Evolutionary conservation across 2,113 vertebrate genomes (phyloP), one percentile per base, ranked within the genome.

Genomic region (Datnioides undecimradiatus): DNA sequence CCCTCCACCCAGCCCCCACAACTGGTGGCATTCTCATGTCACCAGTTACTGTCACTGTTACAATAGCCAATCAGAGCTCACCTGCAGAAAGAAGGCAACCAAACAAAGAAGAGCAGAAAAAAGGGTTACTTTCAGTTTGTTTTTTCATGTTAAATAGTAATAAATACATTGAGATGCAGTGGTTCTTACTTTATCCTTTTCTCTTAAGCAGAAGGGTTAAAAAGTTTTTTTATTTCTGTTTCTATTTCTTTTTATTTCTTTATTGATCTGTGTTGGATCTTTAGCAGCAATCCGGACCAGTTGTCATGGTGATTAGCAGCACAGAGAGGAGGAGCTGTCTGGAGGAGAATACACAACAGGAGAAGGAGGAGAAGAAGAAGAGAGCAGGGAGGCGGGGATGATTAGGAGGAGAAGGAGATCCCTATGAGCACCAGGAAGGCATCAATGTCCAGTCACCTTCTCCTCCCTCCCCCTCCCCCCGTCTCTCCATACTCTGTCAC

Each of bases 131-230:
- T 93, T 93, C 91, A 90, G 89, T 92, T 92, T 90, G 79, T 94
- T 94, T 91, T 95, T 94, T 94, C 91, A 94, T 95, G 94, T 95
- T 95, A 95, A 95, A 95, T 95, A 95, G 95, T 95, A 95, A 95
- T 95, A 95, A 95, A 95, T 95, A 95, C 95, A 95, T 95, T 93
- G 94, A 95, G 94, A 95, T 95, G 95, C 94, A 95, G 94, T 95
- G 95, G 93, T 94, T 93, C 90, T 95, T 94, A 93, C 93, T 94
- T 95, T 93, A 90, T 93, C 93, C 76, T 90, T 94, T 95, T 94
- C 92, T 95, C 93, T 95, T 93, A 95, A 95, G 95, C 94, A 94
- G 94, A 94, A 95, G 93, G 94, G 93, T 95, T 95, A 94, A 95
- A 95, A 95, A 94, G 94, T 94, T 87, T 90, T 77, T 90, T 84